phyloP scores from a whole-genome alignment of 1,140 invertebrate species.

The Trachymyrmex septentrionalis region DNA sequence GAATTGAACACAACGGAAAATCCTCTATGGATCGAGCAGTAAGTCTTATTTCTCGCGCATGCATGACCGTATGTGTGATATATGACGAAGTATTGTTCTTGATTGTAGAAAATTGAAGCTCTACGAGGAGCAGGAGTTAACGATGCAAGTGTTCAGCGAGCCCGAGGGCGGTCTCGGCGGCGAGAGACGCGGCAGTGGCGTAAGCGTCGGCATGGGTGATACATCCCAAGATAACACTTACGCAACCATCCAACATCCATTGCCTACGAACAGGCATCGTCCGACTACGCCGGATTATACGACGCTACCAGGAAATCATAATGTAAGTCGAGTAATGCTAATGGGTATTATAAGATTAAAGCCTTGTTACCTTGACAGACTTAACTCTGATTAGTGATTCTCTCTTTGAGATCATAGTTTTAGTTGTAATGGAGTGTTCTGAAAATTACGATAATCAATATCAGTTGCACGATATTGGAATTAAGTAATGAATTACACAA shows the following conservation, averaged over 20 bases:
- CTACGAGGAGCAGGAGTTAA: constrained; percentile 97
- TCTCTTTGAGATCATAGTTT: constrained; percentile 9
- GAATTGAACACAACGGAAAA: constrained; percentile 96
- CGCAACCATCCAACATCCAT: constrained; percentile 93
- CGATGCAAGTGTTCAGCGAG: constrained; percentile 96
- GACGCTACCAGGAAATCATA: constrained; percentile 88
- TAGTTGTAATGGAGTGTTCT: neutral
- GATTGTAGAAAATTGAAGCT: constrained; percentile 92
- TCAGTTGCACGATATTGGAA: neutral
- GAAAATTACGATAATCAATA: neutral
- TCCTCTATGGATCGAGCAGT: constrained; percentile 97
- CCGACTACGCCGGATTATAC: constrained; percentile 91
- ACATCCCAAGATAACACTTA: constrained; percentile 93
- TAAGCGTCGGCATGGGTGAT: constrained; percentile 84
- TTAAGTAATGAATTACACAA: neutral
- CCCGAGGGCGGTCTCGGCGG: constrained; percentile 88
- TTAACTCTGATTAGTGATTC: neutral
- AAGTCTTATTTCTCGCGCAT: constrained; percentile 80
- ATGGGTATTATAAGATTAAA: neutral
- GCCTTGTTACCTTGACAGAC: neutral
- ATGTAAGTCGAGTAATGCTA: constrained; percentile 75
- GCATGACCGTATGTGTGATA: neutral
- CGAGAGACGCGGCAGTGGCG: constrained; percentile 87
- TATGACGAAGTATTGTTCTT: neutral
- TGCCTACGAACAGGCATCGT: constrained; percentile 84